These are phyloP conservation scores for Ceratina japonica DNA, from an alignment of 1,140 invertebrate species.

Conservation along the genomic window DNA sequence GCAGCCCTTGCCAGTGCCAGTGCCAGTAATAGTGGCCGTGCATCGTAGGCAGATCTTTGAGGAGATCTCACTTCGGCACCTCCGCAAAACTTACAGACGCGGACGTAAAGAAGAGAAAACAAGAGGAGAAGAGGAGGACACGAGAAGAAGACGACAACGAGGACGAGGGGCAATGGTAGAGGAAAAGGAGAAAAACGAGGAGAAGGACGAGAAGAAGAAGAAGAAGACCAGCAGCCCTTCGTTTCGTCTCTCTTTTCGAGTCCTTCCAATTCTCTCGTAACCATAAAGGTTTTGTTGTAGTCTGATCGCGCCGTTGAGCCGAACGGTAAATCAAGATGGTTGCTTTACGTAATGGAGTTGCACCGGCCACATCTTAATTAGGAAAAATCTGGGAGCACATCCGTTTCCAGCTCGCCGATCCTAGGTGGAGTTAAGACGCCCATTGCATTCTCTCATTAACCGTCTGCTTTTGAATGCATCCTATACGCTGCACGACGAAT, in stretches of 20 bases:
- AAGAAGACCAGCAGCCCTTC: constrained; percentile 26
- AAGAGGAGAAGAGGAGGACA: background rate
- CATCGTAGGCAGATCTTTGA: constrained; percentile 47
- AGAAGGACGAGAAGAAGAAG: background rate
- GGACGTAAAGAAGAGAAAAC: constrained; percentile 19
- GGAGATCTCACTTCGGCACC: constrained; percentile 50
- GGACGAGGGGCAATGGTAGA: background rate
- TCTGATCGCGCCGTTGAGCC: constrained; percentile 29
- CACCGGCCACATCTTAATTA: constrained; percentile 70
- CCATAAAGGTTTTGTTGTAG: constrained; percentile 52
- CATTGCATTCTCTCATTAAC: constrained; percentile 71
- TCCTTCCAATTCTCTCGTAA: constrained; percentile 43
- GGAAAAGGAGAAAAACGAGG: background rate
- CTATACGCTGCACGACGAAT: constrained; percentile 28
- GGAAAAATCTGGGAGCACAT: constrained; percentile 67
- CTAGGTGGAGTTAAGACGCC: constrained; percentile 62
- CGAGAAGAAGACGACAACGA: background rate
- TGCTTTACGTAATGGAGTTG: constrained; percentile 68
- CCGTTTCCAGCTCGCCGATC: constrained; percentile 62
- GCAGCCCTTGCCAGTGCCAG: constrained; percentile 24
- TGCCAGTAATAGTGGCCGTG: constrained; percentile 33
- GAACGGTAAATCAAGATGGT: constrained; percentile 67
- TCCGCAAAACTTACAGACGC: constrained; percentile 39
- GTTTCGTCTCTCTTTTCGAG: constrained; percentile 38
- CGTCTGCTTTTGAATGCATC: constrained; percentile 60